These are phyloP conservation scores for Zygogramma bicolorata DNA, from an alignment of 2,888 invertebrate species.

Conservation along the genomic window DNA sequence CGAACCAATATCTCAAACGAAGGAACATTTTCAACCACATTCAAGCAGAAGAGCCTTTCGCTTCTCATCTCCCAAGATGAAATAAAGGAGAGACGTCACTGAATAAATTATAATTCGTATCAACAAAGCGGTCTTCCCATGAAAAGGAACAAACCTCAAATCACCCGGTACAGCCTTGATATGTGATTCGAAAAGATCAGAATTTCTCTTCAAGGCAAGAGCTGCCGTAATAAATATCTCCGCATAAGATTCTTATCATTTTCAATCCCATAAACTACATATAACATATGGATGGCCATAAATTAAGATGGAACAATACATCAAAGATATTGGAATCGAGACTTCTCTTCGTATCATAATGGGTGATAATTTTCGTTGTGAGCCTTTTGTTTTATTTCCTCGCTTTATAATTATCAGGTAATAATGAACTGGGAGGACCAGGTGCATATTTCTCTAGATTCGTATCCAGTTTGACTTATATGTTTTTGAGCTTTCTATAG, in stretches of 20 bases:
- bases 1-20: too few species aligned
- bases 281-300: slow-evolving; percentile 28
- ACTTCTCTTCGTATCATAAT: slow-evolving; percentile 25
- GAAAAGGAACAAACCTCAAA: neutral
- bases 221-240: slow-evolving; percentile 27
- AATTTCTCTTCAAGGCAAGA: slow-evolving; percentile 10
- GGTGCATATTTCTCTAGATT: slow-evolving; percentile 14
- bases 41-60: too few species aligned
- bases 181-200: slow-evolving; percentile 6
- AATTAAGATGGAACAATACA: slow-evolving; percentile 32
- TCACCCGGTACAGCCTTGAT: slow-evolving; percentile 2
- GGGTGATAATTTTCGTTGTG: slow-evolving; percentile 34
- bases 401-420: slow-evolving; percentile 43
- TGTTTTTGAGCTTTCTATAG: neutral
- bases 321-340: slow-evolving; percentile 38
- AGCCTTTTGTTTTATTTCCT: slow-evolving; percentile 57
- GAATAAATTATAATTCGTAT: neutral
- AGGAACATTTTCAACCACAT: too few species aligned
- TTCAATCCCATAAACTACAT: slow-evolving; percentile 39
- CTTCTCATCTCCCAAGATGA: too few species aligned
- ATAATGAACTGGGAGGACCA: slow-evolving; percentile 43
- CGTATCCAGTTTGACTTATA: neutral
- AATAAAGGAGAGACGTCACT: neutral
- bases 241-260: slow-evolving; percentile 34
- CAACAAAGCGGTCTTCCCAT: neutral